A percentile compares a stretch with the other conserved stretches of the same genome.
Evolutionary conservation across 2,113 vertebrate species (phyloP).

Genomic region (Xenopus borealis): DNA sequence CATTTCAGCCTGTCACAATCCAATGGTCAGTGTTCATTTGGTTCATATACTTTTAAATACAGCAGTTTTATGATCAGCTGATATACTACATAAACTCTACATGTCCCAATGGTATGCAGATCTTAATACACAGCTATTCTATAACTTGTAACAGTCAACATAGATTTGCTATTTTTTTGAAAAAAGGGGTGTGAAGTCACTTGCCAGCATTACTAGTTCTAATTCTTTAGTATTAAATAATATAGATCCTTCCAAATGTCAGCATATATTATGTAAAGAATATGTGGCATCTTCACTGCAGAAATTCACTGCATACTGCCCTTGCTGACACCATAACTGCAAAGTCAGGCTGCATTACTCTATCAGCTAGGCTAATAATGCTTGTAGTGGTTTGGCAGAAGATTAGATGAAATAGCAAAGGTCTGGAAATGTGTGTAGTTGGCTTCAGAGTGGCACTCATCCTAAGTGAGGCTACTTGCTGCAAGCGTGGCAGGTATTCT

Average conservation of each 20-base stretch:
- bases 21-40: constrained; percentile 1
- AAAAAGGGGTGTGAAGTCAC: background rate
- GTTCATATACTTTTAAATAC: background rate
- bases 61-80: constrained; percentile 2
- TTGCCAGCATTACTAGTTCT: no score
- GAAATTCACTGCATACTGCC: constrained; percentile 19
- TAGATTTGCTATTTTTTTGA: background rate
- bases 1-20: constrained; percentile 5
- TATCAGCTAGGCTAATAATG: constrained; percentile 42
- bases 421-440: constrained; percentile 40
- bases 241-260: no score
- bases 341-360: constrained; percentile 40
- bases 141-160: background rate
- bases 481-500: constrained; percentile 13
- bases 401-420: constrained; percentile 49
- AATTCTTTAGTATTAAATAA: no score
- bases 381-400: constrained; percentile 56
- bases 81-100: background rate
- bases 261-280: no score
- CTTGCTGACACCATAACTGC: constrained; percentile 49
- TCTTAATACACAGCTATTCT: background rate
- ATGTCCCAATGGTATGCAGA: background rate
- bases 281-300: background rate
- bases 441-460: constrained; percentile 16
- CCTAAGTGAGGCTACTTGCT: constrained; percentile 29